Base-by-base conservation (phyloP, 2,797 vertebrate genomes). In the Muscicapa striata region DNA sequence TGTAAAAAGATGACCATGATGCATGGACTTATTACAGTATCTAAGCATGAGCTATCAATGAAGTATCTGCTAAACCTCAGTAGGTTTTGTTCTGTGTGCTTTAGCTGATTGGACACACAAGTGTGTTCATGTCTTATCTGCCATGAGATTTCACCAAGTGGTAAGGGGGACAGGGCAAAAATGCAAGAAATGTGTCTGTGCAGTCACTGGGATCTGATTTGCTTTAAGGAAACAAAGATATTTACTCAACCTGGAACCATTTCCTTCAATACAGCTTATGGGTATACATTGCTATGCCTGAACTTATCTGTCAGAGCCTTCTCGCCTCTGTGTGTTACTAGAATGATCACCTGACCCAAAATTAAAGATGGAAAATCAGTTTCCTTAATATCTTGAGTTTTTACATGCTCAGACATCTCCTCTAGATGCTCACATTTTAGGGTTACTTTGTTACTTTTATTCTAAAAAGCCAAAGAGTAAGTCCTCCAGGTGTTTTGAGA, bases 161-260 rank as follows among this genome's bases (percentile, higher is more conserved):
- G 30, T n/a, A 48, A 5, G 4, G 11, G 2, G 2, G 7, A 26
- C 6, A 23, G 3, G 22, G 32, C 0, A 3, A 46, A 90, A 82
- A 32, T 19, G 15, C 13, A 23, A 63, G 15, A 61, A 90, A 64
- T 0, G 1, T 26, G 6, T 16, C 49, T 67, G 26, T 1, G 1
- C 14, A 55, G n/a, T 52, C n/a, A 45, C 36, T 69, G 29, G 32
- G 34, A 51, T 76, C n/a, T 11, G 3, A 23, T 17, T 74, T 84
- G 10, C 22, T 90, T 76, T 51, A 82, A 81, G 24, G 5, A 72
- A 78, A 54, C 15, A 45, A 67, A 88, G 16, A 13, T 55, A 52
- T 24, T 84, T 58, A 72, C 22, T 48, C 46, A 82, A 0, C 11
- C 23, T 30, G 11, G 23, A 27, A 5, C 2, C 22, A 63, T 48